Evolutionary conservation across 2,888 invertebrate species (phyloP).

Genomic region (Tenodera sinensis): DNA sequence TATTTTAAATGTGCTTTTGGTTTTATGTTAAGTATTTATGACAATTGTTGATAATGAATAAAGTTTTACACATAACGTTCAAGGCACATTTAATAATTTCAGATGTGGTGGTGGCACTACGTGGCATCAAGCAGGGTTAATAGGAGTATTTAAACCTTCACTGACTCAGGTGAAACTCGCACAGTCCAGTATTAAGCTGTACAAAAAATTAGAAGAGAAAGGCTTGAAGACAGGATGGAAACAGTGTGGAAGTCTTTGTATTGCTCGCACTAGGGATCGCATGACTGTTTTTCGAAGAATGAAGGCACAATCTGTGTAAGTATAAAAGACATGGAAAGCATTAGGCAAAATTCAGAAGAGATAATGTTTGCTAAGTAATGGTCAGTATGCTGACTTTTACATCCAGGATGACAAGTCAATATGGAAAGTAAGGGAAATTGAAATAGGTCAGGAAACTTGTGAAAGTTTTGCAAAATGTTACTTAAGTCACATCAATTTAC

Average conservation of each 20-base stretch:
- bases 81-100: slow-evolving; percentile 28
- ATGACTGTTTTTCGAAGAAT: slow-evolving; percentile 78
- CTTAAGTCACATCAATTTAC: too few species aligned
- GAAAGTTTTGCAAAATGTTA: too few species aligned
- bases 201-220: slow-evolving; percentile 66
- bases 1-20: too few species aligned
- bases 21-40: not conserved
- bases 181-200: slow-evolving; percentile 71
- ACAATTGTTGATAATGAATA: not conserved
- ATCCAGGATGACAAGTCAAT: too few species aligned
- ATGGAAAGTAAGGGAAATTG: too few species aligned
- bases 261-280: slow-evolving; percentile 81
- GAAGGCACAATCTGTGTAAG: slow-evolving; percentile 81
- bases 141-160: slow-evolving; percentile 82
- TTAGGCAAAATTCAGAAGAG: too few species aligned
- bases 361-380: too few species aligned
- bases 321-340: not conserved
- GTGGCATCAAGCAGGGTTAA: slow-evolving; percentile 74
- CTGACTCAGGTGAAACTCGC: slow-evolving; percentile 76
- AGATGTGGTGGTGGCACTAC: slow-evolving; percentile 77
- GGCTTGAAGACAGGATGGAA: slow-evolving; percentile 84
- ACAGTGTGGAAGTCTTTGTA: slow-evolving; percentile 81
- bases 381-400: too few species aligned
- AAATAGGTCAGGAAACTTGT: too few species aligned
- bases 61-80: not conserved